phyloP scores from a whole-genome alignment of 2,888 invertebrate species.

The Nudaria mundana region DNA sequence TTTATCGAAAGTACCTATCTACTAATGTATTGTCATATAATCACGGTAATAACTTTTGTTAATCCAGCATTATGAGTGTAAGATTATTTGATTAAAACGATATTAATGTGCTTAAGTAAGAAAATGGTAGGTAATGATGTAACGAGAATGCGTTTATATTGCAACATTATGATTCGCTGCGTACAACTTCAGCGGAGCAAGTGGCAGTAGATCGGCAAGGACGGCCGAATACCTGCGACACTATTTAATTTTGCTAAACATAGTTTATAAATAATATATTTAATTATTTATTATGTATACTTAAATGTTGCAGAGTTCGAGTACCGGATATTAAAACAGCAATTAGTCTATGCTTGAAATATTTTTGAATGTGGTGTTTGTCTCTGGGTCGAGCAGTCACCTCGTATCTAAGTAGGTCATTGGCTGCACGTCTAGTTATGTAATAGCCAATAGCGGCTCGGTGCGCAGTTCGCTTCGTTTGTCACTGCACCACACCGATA shows the following conservation, averaged over 20 bases:
- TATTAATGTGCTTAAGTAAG: slow-evolving; percentile 25
- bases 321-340: not conserved
- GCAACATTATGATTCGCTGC: slow-evolving; percentile 25
- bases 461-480: slow-evolving; percentile 34
- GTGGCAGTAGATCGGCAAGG: slow-evolving; percentile 22
- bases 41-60: not conserved
- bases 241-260: no score
- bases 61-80: not conserved
- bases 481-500: slow-evolving; percentile 25
- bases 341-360: slow-evolving; percentile 12
- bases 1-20: not conserved
- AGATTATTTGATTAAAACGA: slow-evolving; percentile 11
- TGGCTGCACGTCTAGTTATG: slow-evolving; percentile 74
- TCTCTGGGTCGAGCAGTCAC: slow-evolving; percentile 54
- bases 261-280: no score
- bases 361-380: slow-evolving; percentile 53
- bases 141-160: slow-evolving; percentile 48
- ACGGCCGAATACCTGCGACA: slow-evolving; percentile 16
- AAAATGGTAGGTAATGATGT: slow-evolving; percentile 34
- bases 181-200: slow-evolving; percentile 17
- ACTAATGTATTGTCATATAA: not conserved
- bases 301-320: not conserved
- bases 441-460: slow-evolving; percentile 42
- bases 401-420: slow-evolving; percentile 64
- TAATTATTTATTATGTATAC: slow-evolving; percentile 2